Evolutionary conservation across 2,113 vertebrate species (phyloP), one percentile per base, ranked within the genome.

Genomic region (Nicator chloris): DNA sequence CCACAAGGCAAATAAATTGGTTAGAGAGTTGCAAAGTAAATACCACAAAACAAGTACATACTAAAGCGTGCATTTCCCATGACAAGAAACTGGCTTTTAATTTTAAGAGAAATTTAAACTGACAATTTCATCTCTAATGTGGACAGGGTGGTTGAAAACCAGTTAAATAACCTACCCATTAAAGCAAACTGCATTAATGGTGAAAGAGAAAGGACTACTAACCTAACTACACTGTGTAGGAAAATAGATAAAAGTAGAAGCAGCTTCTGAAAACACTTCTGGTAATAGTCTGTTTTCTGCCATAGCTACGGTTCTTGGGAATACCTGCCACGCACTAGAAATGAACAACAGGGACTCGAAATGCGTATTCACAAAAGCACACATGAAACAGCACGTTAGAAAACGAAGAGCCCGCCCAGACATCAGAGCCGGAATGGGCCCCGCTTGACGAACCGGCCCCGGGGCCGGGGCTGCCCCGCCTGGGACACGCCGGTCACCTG

Each of bases 361-460:
- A 69, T 28, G 30, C 50, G 37, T 15, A 44, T 8, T 26, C 66
- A 51, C 45, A 10, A 11, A 51, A 60, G 31, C 8, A 45, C 13
- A 30, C 26, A 30, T 20, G 24, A 1, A 9, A 6, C 14, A 31
- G 4, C 0, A 16, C 1, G 0, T 9, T 6, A 5, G 37, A 15
- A 39, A 60, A 56, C 0, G 2, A 9, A 15, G 14, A 31, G 7
- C 39, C 26, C 9, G 14, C 24, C 44, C 31, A 15, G 19, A 13
- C 40, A 18, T 0, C 0, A 26, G 63, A 78, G 51, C 28, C 26
- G 9, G 57, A 44, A 22, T 0, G 0, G 11, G 42, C 13, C 60
- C 50, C 4, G 1, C 22, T 26, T 2, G n/a, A 39, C 2, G 20
- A 56, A 50, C 40, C 10, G 40, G 61, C 15, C 27, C 30, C 18